Conservation (phyloP, 2,888 invertebrate genomes). For the Mesorhabditis spiculigera region DNA sequence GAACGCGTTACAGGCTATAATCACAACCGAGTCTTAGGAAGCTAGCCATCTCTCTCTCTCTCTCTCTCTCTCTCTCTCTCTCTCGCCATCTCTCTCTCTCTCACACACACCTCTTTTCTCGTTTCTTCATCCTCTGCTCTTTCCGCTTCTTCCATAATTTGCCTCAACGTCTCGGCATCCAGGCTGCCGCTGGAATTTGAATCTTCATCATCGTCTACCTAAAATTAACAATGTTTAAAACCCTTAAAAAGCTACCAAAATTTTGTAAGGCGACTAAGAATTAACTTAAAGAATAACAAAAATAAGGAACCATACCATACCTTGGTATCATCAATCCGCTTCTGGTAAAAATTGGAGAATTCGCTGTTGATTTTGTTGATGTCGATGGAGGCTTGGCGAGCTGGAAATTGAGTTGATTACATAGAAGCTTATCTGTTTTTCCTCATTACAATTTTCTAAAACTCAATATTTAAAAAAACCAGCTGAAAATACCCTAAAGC, state of each 20-base stretch:
- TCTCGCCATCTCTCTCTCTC: too few species aligned
- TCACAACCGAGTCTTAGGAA: too few species aligned
- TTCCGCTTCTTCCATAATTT: constrained; percentile 38
- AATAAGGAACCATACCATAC: background rate
- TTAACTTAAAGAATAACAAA: background rate
- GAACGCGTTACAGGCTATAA: too few species aligned
- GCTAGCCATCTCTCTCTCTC: too few species aligned
- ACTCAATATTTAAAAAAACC: too few species aligned
- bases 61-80: too few species aligned
- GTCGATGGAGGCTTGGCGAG: constrained; percentile 36
- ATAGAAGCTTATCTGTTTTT: too few species aligned
- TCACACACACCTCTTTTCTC: background rate
- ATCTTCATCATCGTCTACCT: constrained; percentile 13
- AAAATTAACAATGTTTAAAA: background rate
- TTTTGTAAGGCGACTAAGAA: background rate
- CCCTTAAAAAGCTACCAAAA: too few species aligned
- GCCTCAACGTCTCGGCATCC: constrained; percentile 33
- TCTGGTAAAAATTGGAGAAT: constrained; percentile 32
- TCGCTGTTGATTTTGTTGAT: constrained; percentile 30
- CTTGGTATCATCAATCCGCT: constrained; percentile 24
- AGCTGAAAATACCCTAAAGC: too few species aligned
- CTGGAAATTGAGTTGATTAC: constrained; percentile 14
- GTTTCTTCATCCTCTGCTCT: constrained; percentile 16
- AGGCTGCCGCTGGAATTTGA: constrained; percentile 26
- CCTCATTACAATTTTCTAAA: too few species aligned